Evolutionary conservation across 1,140 invertebrate genomes (phyloP).

Genomic region (Apis cerana): DNA sequence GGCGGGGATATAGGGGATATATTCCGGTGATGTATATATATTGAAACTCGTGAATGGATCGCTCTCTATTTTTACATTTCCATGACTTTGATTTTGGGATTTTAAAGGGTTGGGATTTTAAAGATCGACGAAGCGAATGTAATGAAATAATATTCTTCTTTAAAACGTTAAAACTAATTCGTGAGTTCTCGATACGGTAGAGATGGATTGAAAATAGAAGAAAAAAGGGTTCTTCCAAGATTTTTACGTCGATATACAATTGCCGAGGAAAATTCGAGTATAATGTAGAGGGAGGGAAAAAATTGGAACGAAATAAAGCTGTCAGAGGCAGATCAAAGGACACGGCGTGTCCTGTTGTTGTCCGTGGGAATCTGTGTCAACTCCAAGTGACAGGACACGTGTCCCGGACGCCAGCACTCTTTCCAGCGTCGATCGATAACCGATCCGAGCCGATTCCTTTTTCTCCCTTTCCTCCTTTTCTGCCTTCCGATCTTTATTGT

Average conservation of each 20-base stretch:
- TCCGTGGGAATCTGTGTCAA: constrained; percentile 33
- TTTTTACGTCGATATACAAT: too few relatives aligned
- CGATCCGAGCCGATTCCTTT: constrained; percentile 1
- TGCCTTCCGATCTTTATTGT: too few relatives aligned
- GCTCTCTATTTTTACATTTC: neutral
- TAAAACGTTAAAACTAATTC: too few relatives aligned
- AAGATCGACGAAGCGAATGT: too few relatives aligned
- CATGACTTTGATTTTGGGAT: neutral
- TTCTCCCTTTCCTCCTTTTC: neutral
- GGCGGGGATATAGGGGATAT: neutral
- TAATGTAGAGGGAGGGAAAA: too few relatives aligned
- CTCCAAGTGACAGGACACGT: constrained; percentile 22
- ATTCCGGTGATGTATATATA: neutral
- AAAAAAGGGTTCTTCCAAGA: too few relatives aligned
- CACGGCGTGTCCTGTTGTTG: constrained; percentile 7
- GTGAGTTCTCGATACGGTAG: too few relatives aligned
- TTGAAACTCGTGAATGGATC: neutral
- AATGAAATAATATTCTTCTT: too few relatives aligned
- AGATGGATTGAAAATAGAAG: too few relatives aligned
- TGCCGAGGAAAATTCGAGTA: too few relatives aligned
- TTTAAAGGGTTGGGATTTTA: too few relatives aligned
- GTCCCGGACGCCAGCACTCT: constrained; percentile 4
- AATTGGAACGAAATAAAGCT: constrained; percentile 26
- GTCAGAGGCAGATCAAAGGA: constrained; percentile 41
- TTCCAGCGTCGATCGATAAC: neutral